Percentiles rank a stretch among this genome's conserved stretches.
These are phyloP conservation scores for Dicyrtoma fusca DNA, from an alignment of 2,888 invertebrate species.

Conservation along the genomic window DNA sequence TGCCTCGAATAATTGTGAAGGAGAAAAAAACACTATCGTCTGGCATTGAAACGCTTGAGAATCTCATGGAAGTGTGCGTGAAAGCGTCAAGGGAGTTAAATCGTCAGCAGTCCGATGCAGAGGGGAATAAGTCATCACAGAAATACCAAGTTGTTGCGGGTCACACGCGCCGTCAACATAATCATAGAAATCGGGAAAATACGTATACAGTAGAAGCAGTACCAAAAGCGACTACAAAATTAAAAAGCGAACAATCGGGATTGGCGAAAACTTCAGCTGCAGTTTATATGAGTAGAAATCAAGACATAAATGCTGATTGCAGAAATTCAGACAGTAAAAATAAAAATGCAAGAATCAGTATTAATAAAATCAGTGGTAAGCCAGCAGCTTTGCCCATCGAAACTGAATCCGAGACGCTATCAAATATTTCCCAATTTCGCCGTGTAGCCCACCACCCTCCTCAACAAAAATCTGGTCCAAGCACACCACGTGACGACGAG, in stretches of 20 bases:
- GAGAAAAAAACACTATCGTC: slow-evolving; percentile 20
- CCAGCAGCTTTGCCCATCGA: not conserved
- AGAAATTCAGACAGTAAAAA: not conserved
- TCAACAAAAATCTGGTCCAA: not conserved
- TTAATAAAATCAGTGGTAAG: not conserved
- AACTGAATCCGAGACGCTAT: slow-evolving; percentile 22
- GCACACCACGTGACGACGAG: not conserved
- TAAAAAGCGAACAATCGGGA: not conserved
- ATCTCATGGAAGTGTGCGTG: slow-evolving; percentile 37
- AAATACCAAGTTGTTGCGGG: slow-evolving; percentile 31
- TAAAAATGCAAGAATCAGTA: not conserved
- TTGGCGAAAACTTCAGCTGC: not conserved
- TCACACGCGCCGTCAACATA: slow-evolving; percentile 25
- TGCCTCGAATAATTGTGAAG: slow-evolving; percentile 26
- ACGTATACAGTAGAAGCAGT: slow-evolving; percentile 26
- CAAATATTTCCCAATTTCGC: slow-evolving; percentile 29
- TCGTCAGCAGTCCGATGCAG: not conserved
- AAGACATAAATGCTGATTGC: not conserved
- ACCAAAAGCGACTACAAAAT: slow-evolving; percentile 1
- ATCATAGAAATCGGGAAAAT: slow-evolving; percentile 16
- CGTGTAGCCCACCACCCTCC: slow-evolving; percentile 12
- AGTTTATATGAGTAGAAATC: not conserved
- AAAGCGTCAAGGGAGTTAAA: slow-evolving; percentile 35
- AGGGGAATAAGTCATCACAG: not conserved
- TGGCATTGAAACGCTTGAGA: slow-evolving; percentile 26